These are phyloP conservation scores for Ciconia maguari DNA, from an alignment of 2,113 vertebrate genomes.

Conservation along the genomic window DNA sequence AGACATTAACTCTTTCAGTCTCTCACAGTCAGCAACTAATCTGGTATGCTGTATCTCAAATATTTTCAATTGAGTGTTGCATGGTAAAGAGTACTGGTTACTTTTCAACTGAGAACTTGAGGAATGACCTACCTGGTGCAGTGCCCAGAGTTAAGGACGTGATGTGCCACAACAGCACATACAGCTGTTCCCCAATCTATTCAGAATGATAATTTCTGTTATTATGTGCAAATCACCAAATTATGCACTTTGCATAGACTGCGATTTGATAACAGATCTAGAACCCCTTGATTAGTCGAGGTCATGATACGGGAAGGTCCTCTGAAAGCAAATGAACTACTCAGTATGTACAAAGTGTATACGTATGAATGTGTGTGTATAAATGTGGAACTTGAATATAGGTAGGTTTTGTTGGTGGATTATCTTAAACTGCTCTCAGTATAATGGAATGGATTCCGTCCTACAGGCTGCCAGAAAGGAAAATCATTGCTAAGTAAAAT, in stretches of 20 bases:
- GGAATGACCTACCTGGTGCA: background rate
- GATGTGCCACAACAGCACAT: background rate
- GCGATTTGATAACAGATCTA: background rate
- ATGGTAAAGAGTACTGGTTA: background rate
- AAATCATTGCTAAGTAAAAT: background rate
- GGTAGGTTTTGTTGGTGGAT: background rate
- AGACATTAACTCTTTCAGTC: no score
- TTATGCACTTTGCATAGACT: background rate
- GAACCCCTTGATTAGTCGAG: background rate
- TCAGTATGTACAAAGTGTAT: background rate
- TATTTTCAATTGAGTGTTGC: background rate
- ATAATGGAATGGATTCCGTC: background rate
- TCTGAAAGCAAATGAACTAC: background rate
- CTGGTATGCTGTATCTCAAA: background rate
- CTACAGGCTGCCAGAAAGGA: background rate
- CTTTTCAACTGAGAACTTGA: background rate
- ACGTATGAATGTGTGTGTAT: background rate
- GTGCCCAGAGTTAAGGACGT: background rate
- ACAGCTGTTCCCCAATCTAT: background rate
- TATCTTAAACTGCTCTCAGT: background rate
- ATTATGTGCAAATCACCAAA: background rate
- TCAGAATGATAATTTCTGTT: background rate
- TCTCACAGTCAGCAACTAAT: background rate
- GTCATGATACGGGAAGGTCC: background rate
- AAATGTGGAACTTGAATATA: background rate